phyloP scores from a whole-genome alignment of 1,140 invertebrate genomes.

The Oreohelix idahoensis region DNA sequence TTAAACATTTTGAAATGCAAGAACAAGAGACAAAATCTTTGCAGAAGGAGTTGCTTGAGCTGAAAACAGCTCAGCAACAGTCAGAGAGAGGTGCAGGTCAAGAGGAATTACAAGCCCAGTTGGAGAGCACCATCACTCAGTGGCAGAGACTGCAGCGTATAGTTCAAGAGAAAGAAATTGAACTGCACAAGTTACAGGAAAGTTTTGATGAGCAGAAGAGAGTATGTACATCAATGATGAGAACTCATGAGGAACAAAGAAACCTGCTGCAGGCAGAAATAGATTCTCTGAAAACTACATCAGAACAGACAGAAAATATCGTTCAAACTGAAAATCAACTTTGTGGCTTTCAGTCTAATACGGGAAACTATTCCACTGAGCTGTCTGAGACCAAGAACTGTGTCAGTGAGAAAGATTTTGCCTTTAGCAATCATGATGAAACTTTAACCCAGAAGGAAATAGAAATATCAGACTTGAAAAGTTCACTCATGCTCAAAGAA shows the following conservation, averaged over 20 bases:
- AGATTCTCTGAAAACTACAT: neutral
- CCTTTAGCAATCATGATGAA: neutral
- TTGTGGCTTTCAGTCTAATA: neutral
- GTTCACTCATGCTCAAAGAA: neutral
- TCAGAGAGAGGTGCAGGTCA: neutral
- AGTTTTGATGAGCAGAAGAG: constrained; percentile 30
- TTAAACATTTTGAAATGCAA: neutral
- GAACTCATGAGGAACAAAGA: constrained; percentile 9
- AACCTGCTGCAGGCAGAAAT: constrained; percentile 1
- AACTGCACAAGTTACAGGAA: constrained; percentile 30
- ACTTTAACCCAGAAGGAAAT: neutral
- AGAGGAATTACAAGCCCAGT: constrained; percentile 26
- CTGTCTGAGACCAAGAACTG: neutral
- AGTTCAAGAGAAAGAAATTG: constrained; percentile 41
- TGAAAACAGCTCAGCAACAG: constrained; percentile 7
- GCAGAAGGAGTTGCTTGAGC: constrained; percentile 3
- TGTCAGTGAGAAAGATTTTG: neutral
- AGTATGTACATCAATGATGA: constrained; percentile 10
- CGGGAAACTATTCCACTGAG: neutral
- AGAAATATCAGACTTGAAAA: neutral
- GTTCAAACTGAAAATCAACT: neutral
- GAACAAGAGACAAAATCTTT: constrained; percentile 7
- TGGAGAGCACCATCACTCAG: constrained; percentile 30
- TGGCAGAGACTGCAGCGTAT: constrained; percentile 34
- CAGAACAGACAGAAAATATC: neutral